Base-by-base conservation (phyloP, 2,113 vertebrate species). In the Pterophyllum scalare region DNA sequence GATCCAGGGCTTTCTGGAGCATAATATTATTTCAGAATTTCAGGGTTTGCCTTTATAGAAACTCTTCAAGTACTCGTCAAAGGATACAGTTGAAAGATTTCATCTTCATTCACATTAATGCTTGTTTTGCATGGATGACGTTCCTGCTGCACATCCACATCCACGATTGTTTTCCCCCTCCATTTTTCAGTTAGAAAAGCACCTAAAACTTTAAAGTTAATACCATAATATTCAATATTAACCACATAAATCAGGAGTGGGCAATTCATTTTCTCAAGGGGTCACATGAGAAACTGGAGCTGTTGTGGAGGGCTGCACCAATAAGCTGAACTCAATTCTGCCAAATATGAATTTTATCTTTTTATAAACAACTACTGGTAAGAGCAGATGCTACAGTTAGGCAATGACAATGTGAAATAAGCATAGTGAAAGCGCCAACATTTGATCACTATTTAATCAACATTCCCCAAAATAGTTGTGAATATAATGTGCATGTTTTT, bases 1-100 rank as follows among this genome's bases (percentile, higher is more conserved):
- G 83, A 85, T 82, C 77, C 46, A 10, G 28, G 58, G 74, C 56
- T 59, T 31, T 74, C 20, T 52, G 77, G 58, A 79, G 75, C 6
- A 28, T 59, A 28, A 70, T 54, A 35, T 85, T 88, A 75, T 82
- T 86, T 88, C 80, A 82, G 22, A 82, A 26, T 59, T 20, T 54
- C 79, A 83, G 19, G 3, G 17, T 31, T 28, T 54, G 26, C 46
- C 77, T 70, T 79, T 75, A 84, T 83, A 62, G 79, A 87, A 79
- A 57, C 56, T 64, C 75, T 22, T 49, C 4, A 7, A 64, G 26
- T 65, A 26, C 77, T 57, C 60, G 78, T 28, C 70, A 77, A 81
- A 67, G 59, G 7, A 75, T 28, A 72, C n/a, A 75, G 33, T 35
- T 8, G 14, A 57, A 65, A 64, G 35, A 46, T 78, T 79, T 83